Base-by-base conservation (phyloP, 2,113 vertebrate species). In the Otus sunia region DNA sequence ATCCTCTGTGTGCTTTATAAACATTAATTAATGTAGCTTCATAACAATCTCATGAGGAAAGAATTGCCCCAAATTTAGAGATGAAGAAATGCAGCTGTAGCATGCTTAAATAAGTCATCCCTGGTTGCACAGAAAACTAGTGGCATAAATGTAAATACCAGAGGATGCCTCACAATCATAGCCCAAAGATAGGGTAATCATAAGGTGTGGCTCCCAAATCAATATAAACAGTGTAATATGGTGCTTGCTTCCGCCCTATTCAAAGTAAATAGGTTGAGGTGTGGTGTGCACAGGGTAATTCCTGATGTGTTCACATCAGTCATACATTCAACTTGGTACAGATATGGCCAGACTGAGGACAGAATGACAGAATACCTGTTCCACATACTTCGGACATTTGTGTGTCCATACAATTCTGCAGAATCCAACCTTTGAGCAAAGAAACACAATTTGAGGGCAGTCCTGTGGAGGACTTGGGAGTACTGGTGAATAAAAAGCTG, bases 131-230 rank as follows among this genome's bases (percentile, higher is more conserved):
- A 96, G 81, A 91, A 95, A 93, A 82, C 13, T 49, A 56, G 34
- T 9, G 36, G 25, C 45, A 90, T 43, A 93, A 90, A 76, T 29
- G 74, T 68, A 85, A 90, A 90, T 95, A 79, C 58, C 27, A 60
- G 58, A 60, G 77, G 77, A 82, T 85, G 58, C 69, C 73, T 81
- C 53, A 82, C 50, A 91, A 75, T 82, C 81, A 49, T 96, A 96
- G 84, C 93, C 87, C 84, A 96, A 96, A 96, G 91, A 97, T 92
- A 94, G 96, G 92, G 39, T 96, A 94, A 96, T 96, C 69, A 93
- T 36, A 91, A 96, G 96, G 93, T 95, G 90, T 91, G 93, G 84
- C 37, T 95, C 53, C 71, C 62, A 60, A 75, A 88, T 79, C 93
- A 93, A 76, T 92, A 56, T 43, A 73, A 80, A 87, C 77, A 90